Evolutionary conservation across 2,113 vertebrate genomes (phyloP).

Genomic region (Collichthys lucidus): DNA sequence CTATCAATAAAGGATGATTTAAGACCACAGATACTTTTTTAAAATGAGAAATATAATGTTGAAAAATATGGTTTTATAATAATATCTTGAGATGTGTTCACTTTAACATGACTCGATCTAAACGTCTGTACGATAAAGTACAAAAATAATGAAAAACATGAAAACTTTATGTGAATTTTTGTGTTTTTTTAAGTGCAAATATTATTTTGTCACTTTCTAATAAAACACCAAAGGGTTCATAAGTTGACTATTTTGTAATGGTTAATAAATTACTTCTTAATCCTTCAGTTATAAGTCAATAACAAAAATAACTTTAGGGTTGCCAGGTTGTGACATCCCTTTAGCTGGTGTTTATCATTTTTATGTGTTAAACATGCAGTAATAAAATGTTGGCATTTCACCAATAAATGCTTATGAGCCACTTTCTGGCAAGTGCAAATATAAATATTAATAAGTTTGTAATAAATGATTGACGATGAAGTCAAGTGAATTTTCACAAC

Average conservation of each 20-base stretch:
- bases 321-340: neutral
- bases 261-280: neutral
- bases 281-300: neutral
- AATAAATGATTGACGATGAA: neutral
- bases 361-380: neutral
- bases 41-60: neutral
- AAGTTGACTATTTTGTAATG: neutral
- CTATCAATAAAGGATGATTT: conserved; percentile 46
- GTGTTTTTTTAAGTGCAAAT: neutral
- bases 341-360: neutral
- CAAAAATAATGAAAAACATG: neutral
- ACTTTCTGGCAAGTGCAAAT: neutral
- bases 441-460: neutral
- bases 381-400: neutral
- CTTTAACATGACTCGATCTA: neutral
- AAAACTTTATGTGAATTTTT: neutral
- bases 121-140: neutral
- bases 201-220: neutral
- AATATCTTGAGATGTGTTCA: neutral
- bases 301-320: neutral
- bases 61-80: neutral
- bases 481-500: neutral
- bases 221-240: neutral
- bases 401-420: neutral
- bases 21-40: conserved; percentile 3